These are phyloP conservation scores for silkworm (Bombyx mori) DNA, from an alignment of 1,140 invertebrate genomes.

Conservation along the genomic window ASM3026992v2 NC_085119.1:17265501-17266000, in stretches of 20 bases:
- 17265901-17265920: constrained; percentile 30
- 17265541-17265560: too few relatives aligned
- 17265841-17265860: constrained; percentile 35
- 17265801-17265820: too few relatives aligned
- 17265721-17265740: constrained; percentile 17
- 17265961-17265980: constrained; percentile 51
- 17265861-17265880: constrained; percentile 28
- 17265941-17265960: constrained; percentile 39
- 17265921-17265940: neutral
- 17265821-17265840: constrained; percentile 34
- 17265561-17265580: too few relatives aligned
- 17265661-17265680: constrained; percentile 90
- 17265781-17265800: constrained; percentile 3
- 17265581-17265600: constrained; percentile 19
- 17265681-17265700: constrained; percentile 34
- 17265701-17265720: constrained; percentile 21
- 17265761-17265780: constrained; percentile 10
- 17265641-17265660: constrained; percentile 89
- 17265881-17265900: constrained; percentile 27
- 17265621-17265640: constrained; percentile 84
- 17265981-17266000: constrained; percentile 19
- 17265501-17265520: constrained; percentile 88
- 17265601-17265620: constrained; percentile 88
- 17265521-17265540: constrained; percentile 88
- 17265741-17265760: constrained; percentile 11